Evolutionary conservation across 2,113 vertebrate species (phyloP), one percentile per base, ranked within the genome.

Genomic region (Corythoichthys haematopterus): DNA sequence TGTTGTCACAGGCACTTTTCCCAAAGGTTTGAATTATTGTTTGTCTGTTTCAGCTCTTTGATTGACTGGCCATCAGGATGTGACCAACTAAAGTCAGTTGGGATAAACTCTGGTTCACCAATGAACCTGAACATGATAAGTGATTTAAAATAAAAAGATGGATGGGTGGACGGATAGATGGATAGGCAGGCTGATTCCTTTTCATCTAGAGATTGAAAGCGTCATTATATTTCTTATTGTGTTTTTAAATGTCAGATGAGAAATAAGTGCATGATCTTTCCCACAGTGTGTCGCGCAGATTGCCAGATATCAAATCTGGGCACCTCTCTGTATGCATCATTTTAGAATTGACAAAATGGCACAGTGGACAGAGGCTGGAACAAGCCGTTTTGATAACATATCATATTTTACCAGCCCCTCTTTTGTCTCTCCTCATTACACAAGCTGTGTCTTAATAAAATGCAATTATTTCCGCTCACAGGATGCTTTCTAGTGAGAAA

Each of bases 381-480:
- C 79, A 84, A 71, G 57, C 47, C 56, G 64, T 71, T 87, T 80
- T 74, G 77, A 85, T 84, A 86, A 83, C 75, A 84, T 74, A 81
- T 80, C 82, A 85, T 80, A 78, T 80, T 85, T 75, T 86, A 76
- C 70, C 80, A 82, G 70, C 77, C 71, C 75, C 66, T 76, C 80
- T 79, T 84, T 86, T 84, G 84, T 88, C 88, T 89, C 84, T 82
- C 72, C 85, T 80, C 74, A 81, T 85, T 79, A 87, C 82, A 75
- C 75, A 58, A 88, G 84, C 80, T 83, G 64, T 89, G 85, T 86
- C 89, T 88, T 87, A 83, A 91, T 88, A 86, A 89, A 90, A 88
- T 83, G 79, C 86, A 90, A 91, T 89, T 90, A 91, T 92, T 89
- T 91, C 89, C 84, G 84, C 86, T 88, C 78, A 66, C 87, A 85